These are phyloP conservation scores for Fregetta grallaria DNA, from an alignment of 2,113 vertebrate species.

Conservation along the genomic window DNA sequence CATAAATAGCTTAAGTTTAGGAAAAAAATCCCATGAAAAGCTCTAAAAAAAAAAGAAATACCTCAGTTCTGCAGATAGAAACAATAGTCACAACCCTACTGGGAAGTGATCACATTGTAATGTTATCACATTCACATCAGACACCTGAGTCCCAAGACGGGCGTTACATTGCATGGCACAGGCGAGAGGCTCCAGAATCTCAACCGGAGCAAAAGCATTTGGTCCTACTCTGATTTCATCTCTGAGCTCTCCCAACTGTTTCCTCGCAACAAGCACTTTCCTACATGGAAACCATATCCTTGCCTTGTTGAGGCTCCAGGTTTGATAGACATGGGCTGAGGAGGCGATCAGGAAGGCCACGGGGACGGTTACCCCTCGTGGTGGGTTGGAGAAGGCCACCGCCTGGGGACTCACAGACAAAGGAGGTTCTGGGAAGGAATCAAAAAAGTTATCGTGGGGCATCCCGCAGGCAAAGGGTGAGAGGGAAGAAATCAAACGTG, in stretches of 20 bases:
- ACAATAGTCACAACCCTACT: accelerated
- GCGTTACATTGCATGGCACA: accelerated
- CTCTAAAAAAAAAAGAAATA: neutral
- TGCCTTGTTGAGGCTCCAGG: accelerated
- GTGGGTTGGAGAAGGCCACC: neutral
- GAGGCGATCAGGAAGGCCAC: neutral
- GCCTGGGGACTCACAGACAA: neutral
- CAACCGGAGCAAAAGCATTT: neutral
- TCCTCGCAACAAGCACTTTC: neutral
- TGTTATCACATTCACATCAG: no score
- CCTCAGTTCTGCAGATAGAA: neutral
- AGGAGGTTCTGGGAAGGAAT: neutral
- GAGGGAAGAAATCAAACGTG: neutral
- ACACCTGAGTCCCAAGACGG: accelerated
- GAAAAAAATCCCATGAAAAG: neutral
- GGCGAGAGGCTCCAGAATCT: neutral
- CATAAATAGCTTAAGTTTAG: neutral
- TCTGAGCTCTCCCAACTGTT: neutral
- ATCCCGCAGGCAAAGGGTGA: neutral
- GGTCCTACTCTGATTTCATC: neutral
- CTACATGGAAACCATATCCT: neutral
- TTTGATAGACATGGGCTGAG: accelerated
- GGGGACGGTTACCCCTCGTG: accelerated
- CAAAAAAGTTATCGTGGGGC: neutral
- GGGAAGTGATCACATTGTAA: accelerated